Evolutionary conservation across 2,888 invertebrate genomes (phyloP).

Genomic region (Keiferia lycopersicella): DNA sequence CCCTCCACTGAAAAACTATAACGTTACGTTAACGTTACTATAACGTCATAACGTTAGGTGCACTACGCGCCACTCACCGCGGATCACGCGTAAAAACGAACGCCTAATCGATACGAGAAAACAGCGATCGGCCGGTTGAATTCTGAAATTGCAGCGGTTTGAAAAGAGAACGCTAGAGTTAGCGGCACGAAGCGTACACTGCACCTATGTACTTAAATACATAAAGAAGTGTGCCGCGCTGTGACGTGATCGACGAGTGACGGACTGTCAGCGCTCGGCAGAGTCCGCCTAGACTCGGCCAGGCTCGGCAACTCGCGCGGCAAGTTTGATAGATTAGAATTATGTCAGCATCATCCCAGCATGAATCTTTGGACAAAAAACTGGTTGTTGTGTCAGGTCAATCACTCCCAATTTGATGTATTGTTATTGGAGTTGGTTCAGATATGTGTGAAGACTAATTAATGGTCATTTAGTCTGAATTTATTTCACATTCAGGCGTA

Average conservation of each 20-base stretch:
- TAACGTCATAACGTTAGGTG: too few relatives aligned
- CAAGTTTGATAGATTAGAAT: slow-evolving; percentile 59
- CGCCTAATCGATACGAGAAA: slow-evolving; percentile 44
- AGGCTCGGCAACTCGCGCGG: slow-evolving; percentile 40
- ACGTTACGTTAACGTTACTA: too few relatives aligned
- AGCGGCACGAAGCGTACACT: slow-evolving; percentile 59
- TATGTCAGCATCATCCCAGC: slow-evolving; percentile 61
- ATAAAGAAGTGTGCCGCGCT: slow-evolving; percentile 68
- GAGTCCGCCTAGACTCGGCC: slow-evolving; percentile 54
- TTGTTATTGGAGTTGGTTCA: slow-evolving; percentile 39
- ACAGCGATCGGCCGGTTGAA: slow-evolving; percentile 51
- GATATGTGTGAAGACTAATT: slow-evolving; percentile 47
- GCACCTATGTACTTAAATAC: slow-evolving; percentile 67
- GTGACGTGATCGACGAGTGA: slow-evolving; percentile 67
- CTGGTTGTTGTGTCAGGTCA: slow-evolving; percentile 66
- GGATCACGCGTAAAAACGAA: slow-evolving; percentile 47
- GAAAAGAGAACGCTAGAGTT: slow-evolving; percentile 56
- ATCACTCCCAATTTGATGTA: slow-evolving; percentile 47
- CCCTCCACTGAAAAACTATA: slow-evolving; percentile 19
- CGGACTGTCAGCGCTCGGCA: slow-evolving; percentile 73
- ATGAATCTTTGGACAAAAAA: slow-evolving; percentile 47
- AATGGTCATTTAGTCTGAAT: slow-evolving; percentile 44
- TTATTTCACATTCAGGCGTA: slow-evolving; percentile 37
- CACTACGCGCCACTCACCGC: slow-evolving; percentile 41
- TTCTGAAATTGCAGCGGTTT: slow-evolving; percentile 58